Evolutionary conservation across 2,797 vertebrate species (phyloP), one percentile per base, ranked within the genome.

Genomic region (Lepilemur septentrionalis): DNA sequence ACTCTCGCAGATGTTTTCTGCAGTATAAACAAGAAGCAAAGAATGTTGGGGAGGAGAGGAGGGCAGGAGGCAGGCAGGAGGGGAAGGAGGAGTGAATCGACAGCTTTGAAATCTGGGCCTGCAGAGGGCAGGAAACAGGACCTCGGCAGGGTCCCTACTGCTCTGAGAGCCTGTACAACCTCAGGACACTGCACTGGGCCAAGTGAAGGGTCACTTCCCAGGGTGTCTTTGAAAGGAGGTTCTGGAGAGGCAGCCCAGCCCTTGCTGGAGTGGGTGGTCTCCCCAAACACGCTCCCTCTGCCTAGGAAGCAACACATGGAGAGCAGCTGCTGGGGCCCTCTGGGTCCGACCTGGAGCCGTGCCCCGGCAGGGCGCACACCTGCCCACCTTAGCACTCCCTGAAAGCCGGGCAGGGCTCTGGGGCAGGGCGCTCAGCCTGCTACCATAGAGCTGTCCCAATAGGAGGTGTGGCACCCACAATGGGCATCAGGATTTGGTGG

Each of bases 21-120:
- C 97, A 98, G 96, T 95, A 98, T 98, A 99, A 99, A 99, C 98
- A 98, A 98, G 97, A 87, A 97, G 96, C 97, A 97, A 98, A 97
- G 98, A 98, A 98, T 98, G 98, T 95, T 7, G 1, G 97, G 96
- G 97, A 97, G 95, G 0, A 93, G 93, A 96, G 82, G 97, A 95
- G 83, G 14, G 11, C 4, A 57, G 80, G 97, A 94, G 97, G 97
- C 5, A 2, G 91, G 83, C 84, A 90, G 81, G 76, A 97, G 96
- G 35, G 95, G 59, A 57, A 96, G 83, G 83, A 87, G 91, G 85
- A 70, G 97, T 93, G 97, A 95, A 97, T 84, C 14, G 0, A 94
- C 59, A 92, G 91, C 92, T 98, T 97, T 95, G 94, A 98, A 97
- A 93, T 7, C 94, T 96, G 84, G 85, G 91, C 94, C 92, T 70